Evolutionary conservation across 2,113 vertebrate genomes (phyloP).

Genomic region (Nyctereutes procyonoides): DNA sequence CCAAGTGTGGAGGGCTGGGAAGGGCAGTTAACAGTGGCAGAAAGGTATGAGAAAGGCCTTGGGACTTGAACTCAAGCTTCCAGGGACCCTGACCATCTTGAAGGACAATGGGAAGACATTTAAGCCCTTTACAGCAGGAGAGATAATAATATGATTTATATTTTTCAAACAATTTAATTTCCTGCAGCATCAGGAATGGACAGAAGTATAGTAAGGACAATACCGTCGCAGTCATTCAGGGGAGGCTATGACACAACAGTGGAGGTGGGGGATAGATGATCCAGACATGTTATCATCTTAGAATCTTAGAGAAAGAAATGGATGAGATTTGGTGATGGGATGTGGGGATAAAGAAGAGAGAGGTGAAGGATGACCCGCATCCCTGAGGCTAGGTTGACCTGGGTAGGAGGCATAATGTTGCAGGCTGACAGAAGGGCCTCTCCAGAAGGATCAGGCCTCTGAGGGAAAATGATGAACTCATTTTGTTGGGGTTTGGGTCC

Average conservation of each 20-base stretch:
- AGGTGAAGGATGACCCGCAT: too few species aligned
- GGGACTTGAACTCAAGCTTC: background rate
- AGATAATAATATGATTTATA: background rate
- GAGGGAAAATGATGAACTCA: background rate
- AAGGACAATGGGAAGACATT: background rate
- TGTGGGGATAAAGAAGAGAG: background rate
- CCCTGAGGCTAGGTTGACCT: background rate
- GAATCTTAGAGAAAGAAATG: background rate
- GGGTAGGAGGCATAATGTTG: too few species aligned
- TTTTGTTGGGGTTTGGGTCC: background rate
- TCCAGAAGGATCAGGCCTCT: background rate
- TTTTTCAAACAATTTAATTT: background rate
- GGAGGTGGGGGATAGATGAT: background rate
- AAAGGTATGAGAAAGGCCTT: background rate
- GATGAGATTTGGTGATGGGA: background rate
- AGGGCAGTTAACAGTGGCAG: background rate
- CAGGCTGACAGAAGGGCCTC: background rate
- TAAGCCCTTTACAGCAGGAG: background rate
- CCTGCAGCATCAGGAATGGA: background rate
- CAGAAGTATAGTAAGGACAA: background rate
- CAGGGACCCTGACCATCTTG: background rate
- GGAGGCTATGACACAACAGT: background rate
- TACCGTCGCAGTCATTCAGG: background rate
- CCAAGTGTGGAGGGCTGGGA: background rate
- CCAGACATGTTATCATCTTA: background rate